Base-by-base conservation (phyloP, 2,797 vertebrate species). In the Sphenodon punctatus region DNA sequence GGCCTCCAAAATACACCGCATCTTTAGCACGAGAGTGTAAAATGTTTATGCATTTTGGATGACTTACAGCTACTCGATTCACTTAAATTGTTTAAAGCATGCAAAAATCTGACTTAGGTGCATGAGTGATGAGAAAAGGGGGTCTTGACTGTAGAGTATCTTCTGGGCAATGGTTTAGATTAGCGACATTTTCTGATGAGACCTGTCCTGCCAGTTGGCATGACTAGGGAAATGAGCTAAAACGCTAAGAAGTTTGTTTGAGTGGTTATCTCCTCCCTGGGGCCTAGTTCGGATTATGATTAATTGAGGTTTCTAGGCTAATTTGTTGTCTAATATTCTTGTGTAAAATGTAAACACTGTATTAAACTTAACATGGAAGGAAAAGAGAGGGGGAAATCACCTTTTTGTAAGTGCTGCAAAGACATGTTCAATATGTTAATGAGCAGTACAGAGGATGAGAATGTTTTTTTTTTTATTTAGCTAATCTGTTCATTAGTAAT, bases 301-400 rank as follows among this genome's bases (percentile, higher is more conserved):
- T 87, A 91, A 91, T 67, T 86, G 66, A 32, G 73, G 78, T 67
- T 58, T 70, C 58, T 68, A 70, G 67, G 75, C 55, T 93, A 75
- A 92, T 87, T 89, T 84, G 55, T 90, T 88, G 71, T 59, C 59
- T 80, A 80, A 75, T 69, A 85, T 75, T 87, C 68, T 69, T 74
- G 58, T 17, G 42, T 65, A 59, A 77, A 87, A 82, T 42, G 34
- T 60, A 67, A 81, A 83, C 85, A 59, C 74, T 75, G 49, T 71
- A 48, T 80, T 68, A 66, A 63, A 81, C 53, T 85, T 82, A 84
- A 71, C 10, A 3, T 4, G 42, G n/a, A n/a, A n/a, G 65, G 45
- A 59, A 8, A 23, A 32, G 10, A 72, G 76, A 77, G 38, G 56
- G 78, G 55, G 45, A 38, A 59, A 66, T 51, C 79, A 19, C 49